A percentile compares a stretch with the other conserved stretches of the same genome.
phyloP scores from a whole-genome alignment of 2,113 vertebrate species.

The Daboia siamensis region DNA sequence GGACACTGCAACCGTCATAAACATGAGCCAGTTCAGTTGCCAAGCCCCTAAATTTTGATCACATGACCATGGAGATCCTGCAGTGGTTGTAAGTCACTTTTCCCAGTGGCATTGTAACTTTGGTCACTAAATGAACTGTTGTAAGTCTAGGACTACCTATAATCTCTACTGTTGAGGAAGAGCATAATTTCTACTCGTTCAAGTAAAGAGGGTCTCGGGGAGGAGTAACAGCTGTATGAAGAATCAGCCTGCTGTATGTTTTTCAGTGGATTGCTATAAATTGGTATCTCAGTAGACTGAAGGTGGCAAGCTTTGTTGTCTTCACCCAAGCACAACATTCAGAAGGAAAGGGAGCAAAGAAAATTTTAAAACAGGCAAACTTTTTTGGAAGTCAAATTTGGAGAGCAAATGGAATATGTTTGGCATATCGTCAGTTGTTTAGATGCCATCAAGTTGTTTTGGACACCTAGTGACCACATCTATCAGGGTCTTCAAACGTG shows the following conservation, averaged over 20 bases:
- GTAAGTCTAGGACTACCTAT: too few relatives aligned
- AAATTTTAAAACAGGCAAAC: not conserved
- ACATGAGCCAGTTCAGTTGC: too few relatives aligned
- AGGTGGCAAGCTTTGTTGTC: not conserved
- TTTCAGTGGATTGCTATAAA: not conserved
- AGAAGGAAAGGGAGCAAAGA: not conserved
- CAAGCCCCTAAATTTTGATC: too few relatives aligned
- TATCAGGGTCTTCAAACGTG: too few relatives aligned
- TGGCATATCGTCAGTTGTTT: not conserved
- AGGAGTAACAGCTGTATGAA: not conserved
- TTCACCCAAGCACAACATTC: not conserved
- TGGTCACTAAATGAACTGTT: too few relatives aligned
- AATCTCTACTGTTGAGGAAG: not conserved
- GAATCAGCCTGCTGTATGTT: not conserved
- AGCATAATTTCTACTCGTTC: not conserved
- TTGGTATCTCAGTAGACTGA: not conserved
- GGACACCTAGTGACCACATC: too few relatives aligned
- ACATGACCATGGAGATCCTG: too few relatives aligned
- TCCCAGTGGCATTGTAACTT: too few relatives aligned
- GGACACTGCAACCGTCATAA: too few relatives aligned
- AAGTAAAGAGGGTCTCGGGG: not conserved
- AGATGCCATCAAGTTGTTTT: not conserved
- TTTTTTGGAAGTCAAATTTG: not conserved
- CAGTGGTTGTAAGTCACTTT: too few relatives aligned
- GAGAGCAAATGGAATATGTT: not conserved